Base-by-base conservation (phyloP, 37 sponge, comb jelly and placozoan genomes). In the Corticium candelabrum region DNA sequence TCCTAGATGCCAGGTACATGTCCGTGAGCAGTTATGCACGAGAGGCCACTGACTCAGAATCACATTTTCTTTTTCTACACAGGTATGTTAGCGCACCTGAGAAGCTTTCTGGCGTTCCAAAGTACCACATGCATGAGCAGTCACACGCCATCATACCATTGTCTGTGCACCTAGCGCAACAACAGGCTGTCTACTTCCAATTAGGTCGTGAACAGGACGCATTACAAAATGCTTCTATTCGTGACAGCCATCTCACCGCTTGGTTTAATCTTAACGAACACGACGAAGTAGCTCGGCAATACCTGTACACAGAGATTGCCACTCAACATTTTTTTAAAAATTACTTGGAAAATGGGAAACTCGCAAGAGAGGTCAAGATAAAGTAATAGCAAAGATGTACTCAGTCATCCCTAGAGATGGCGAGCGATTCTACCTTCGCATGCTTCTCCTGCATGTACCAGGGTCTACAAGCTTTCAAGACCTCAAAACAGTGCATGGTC, bases 141-240 rank as follows among this genome's bases (percentile, higher is more conserved):
- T 69, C 1, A 0, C 89, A 85, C 0, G 35, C 83, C 0, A 82
- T 88, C 2, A 0, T 69, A 1, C 74, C 76, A 0, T 37, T 88
- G 67, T 69, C 40, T 4, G 74, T 88, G 1, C 89, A 88, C 74
- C n/a, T n/a, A n/a, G n/a, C n/a, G n/a, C n/a, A n/a, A n/a, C n/a
- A n/a, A n/a, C n/a, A n/a, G n/a, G n/a, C n/a, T n/a, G n/a, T n/a
- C n/a, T n/a, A n/a, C n/a, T n/a, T n/a, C n/a, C n/a, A n/a, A n/a
- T n/a, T n/a, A n/a, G n/a, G n/a, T n/a, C n/a, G n/a, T n/a, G n/a
- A n/a, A n/a, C n/a, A n/a, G n/a, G n/a, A n/a, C n/a, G n/a, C n/a
- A n/a, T n/a, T n/a, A n/a, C n/a, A 79, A 67, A 69, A 69, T 69
- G 81, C 75, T 27, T 11, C 11, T 21, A 11, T 21, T 50, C 62